These are phyloP conservation scores for Entomyzon cyanotis DNA, from an alignment of 2,113 vertebrate genomes.

Conservation along the genomic window DNA sequence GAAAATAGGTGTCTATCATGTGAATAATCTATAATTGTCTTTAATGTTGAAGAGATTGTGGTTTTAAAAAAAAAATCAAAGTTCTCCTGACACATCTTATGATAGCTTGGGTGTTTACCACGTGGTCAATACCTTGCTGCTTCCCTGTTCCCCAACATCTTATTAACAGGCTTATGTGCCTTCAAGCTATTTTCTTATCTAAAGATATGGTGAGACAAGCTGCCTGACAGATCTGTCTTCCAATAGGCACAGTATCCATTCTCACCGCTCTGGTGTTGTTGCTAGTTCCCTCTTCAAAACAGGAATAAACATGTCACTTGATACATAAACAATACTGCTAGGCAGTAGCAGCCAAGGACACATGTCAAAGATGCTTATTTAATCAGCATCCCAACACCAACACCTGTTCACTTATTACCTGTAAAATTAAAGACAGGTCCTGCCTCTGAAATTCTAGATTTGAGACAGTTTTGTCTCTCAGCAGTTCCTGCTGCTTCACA, in stretches of 20 bases:
- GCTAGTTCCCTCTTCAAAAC: not conserved
- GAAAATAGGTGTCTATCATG: not conserved
- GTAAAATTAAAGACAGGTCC: not conserved
- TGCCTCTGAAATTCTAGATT: not conserved
- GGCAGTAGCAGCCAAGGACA: not conserved
- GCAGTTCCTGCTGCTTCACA: not conserved
- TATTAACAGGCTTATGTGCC: not conserved
- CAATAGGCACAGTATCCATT: rapidly evolving
- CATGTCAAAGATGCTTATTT: rapidly evolving
- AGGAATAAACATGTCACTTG: not conserved
- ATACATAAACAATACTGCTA: not conserved
- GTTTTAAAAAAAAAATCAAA: not conserved
- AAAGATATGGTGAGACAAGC: not conserved
- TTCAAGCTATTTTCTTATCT: not conserved
- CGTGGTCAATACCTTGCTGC: not conserved
- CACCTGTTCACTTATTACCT: not conserved
- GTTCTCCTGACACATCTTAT: not conserved
- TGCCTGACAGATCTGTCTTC: not conserved
- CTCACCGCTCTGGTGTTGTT: not conserved
- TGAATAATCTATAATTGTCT: not conserved
- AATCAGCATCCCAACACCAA: not conserved
- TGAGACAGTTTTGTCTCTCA: not conserved
- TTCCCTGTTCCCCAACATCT: not conserved
- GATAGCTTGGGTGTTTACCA: not conserved
- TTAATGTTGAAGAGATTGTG: not conserved